Evolutionary conservation across 1,140 invertebrate species (phyloP).

Genomic region (Lethocerus indicus): DNA sequence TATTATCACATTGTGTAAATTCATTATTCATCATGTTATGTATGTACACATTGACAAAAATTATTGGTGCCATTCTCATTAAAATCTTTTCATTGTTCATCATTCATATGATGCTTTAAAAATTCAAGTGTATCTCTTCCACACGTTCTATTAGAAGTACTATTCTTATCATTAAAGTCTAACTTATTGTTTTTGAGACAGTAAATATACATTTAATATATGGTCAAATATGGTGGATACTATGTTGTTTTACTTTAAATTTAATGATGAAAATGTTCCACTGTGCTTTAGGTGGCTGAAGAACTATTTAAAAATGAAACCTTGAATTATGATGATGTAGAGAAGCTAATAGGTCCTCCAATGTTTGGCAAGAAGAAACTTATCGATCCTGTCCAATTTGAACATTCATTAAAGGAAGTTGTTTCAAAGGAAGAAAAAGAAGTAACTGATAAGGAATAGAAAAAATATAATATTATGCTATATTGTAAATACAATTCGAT

Average conservation of each 20-base stretch:
- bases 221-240: not conserved
- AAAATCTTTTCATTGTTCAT: too few species aligned
- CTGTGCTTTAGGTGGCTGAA: slow-evolving; percentile 53
- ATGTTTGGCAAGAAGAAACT: slow-evolving; percentile 62
- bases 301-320: slow-evolving; percentile 77
- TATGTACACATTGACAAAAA: too few species aligned
- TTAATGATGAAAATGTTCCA: not conserved
- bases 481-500: too few species aligned
- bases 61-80: too few species aligned
- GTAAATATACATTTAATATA: not conserved
- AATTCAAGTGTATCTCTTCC: too few species aligned
- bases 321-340: slow-evolving; percentile 79
- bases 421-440: too few species aligned
- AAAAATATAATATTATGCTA: too few species aligned
- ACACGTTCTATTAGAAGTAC: not conserved
- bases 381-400: slow-evolving; percentile 61
- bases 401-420: slow-evolving; percentile 22
- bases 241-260: not conserved
- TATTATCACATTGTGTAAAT: too few species aligned
- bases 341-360: slow-evolving; percentile 75
- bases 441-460: too few species aligned
- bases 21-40: too few species aligned
- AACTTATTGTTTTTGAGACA: not conserved
- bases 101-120: too few species aligned
- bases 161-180: not conserved